Evolutionary conservation across 2,888 invertebrate species (phyloP).

Genomic region (Lasioglossum vierecki): DNA sequence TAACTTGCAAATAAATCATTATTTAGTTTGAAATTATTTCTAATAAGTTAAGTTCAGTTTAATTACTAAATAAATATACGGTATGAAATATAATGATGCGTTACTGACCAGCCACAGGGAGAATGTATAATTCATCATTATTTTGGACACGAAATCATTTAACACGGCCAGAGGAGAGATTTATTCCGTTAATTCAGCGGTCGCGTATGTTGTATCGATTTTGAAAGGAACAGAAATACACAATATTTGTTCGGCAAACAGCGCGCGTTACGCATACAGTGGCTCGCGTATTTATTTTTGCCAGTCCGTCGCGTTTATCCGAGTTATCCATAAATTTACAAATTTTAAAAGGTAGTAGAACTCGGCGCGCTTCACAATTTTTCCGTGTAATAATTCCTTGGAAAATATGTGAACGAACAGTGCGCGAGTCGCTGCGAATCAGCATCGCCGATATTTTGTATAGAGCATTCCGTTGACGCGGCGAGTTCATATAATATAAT

Average conservation of each 20-base stretch:
- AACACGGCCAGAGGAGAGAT: background rate
- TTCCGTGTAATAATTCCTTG: background rate
- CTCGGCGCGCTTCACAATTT: background rate
- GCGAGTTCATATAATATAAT: background rate
- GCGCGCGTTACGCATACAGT: background rate
- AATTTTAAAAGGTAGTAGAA: background rate
- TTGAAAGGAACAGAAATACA: background rate
- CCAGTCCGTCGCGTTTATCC: background rate
- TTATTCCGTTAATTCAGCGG: background rate
- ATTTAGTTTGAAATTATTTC: too few relatives aligned
- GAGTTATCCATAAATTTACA: background rate
- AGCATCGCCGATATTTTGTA: background rate
- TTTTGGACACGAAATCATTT: background rate
- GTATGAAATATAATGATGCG: too few relatives aligned
- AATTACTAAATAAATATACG: too few relatives aligned
- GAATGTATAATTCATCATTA: background rate
- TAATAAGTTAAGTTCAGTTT: too few relatives aligned
- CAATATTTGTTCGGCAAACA: background rate
- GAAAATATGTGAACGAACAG: background rate
- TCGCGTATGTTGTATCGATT: background rate
- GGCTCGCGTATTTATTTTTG: background rate
- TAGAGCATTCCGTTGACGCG: background rate
- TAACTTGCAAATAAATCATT: too few relatives aligned
- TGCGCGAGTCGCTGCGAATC: background rate
- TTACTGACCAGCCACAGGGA: too few relatives aligned